Percentiles rank a stretch among this genome's conserved stretches.
Conservation (phyloP, 2,888 invertebrate genomes). For the Leucophora obtusa region DNA sequence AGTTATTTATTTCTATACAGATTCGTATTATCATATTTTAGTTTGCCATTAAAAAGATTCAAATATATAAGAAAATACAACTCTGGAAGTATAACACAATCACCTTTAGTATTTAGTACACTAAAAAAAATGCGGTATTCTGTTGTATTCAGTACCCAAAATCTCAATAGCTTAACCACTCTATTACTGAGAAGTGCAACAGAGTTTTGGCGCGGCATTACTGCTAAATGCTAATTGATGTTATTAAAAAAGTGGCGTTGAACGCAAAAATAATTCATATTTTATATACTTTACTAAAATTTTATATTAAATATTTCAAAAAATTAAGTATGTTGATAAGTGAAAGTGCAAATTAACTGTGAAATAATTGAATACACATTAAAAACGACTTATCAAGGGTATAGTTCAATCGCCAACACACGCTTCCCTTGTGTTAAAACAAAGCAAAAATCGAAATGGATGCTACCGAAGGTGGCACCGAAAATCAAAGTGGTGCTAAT, state of each 20-base stretch:
- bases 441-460: conserved; percentile 33
- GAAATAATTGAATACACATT: background rate
- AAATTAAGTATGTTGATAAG: background rate
- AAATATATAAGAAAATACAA: too few species aligned
- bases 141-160: too few species aligned
- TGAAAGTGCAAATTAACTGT: background rate
- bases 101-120: too few species aligned
- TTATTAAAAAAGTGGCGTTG: conserved; percentile 47
- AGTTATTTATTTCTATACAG: too few species aligned
- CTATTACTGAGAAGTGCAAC: background rate
- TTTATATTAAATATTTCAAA: background rate
- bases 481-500: conserved; percentile 1
- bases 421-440: conserved; percentile 9
- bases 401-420: conserved; percentile 23
- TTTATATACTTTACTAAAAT: background rate
- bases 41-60: too few species aligned
- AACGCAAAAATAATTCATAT: conserved; percentile 38
- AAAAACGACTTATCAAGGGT: too few species aligned
- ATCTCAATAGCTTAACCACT: too few species aligned
- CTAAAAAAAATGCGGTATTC: too few species aligned
- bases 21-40: too few species aligned
- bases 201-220: conserved; percentile 55
- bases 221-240: conserved; percentile 43
- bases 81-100: too few species aligned
- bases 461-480: conserved; percentile 4